Evolutionary conservation across 2,797 vertebrate genomes (phyloP).

Genomic region (Bufotes viridis): DNA sequence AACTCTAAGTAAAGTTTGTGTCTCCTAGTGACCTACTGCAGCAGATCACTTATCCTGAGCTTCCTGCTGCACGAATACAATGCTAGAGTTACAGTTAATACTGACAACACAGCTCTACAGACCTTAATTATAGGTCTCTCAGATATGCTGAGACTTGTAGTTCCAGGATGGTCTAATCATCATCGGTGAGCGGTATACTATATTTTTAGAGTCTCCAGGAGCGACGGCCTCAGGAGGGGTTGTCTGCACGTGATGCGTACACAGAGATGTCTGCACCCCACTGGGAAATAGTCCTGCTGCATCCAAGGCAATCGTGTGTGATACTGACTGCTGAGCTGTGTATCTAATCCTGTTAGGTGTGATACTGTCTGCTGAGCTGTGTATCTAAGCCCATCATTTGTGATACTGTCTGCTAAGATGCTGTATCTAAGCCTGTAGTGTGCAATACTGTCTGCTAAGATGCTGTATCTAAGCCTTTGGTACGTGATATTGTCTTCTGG

Average conservation of each 20-base stretch:
- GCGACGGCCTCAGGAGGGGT: neutral
- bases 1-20: neutral
- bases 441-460: neutral
- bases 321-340: neutral
- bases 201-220: neutral
- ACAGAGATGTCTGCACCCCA: neutral
- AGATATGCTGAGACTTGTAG: neutral
- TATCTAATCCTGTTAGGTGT: neutral
- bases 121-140: neutral
- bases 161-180: neutral
- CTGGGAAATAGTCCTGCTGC: neutral
- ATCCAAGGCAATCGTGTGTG: neutral
- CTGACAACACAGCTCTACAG: neutral
- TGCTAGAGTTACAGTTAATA: neutral
- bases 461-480: neutral
- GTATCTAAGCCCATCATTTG: neutral
- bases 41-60: neutral
- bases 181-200: neutral
- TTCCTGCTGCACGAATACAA: neutral
- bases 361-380: neutral
- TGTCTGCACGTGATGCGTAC: neutral
- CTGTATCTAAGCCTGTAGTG: neutral
- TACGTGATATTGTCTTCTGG: neutral
- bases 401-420: neutral
- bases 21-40: neutral